These are phyloP conservation scores for Phalacrocorax pelagicus DNA, from an alignment of 2,113 vertebrate genomes.

Conservation along the genomic window DNA sequence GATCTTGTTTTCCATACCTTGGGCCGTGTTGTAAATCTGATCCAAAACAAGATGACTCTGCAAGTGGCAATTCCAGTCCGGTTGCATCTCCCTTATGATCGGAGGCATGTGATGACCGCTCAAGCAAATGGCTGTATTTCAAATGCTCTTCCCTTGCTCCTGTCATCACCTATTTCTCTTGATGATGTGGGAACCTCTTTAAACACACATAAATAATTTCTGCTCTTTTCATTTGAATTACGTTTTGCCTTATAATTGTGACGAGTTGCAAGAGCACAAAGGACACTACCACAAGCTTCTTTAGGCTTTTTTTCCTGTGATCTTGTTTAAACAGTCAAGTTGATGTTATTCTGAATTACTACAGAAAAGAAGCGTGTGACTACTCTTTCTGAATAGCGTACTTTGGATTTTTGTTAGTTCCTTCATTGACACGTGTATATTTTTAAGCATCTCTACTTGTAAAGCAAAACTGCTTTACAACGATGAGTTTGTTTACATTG, in stretches of 20 bases:
- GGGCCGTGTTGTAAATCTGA: not conserved
- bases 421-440: not conserved
- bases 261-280: not conserved
- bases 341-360: not conserved
- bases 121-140: not conserved
- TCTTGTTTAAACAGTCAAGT: not conserved
- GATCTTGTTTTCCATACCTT: not conserved
- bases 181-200: not conserved
- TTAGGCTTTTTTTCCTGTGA: not conserved
- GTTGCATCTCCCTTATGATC: not conserved
- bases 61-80: not conserved
- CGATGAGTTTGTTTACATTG: rapidly evolving
- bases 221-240: not conserved
- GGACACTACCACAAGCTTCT: not conserved
- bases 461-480: not conserved
- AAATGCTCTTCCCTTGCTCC: not conserved
- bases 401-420: not conserved
- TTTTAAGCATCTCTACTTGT: not conserved
- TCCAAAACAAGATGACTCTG: not conserved
- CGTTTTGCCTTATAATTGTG: rapidly evolving
- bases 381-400: rapidly evolving
- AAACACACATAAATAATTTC: not conserved
- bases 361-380: not conserved
- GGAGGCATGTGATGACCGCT: not conserved
- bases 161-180: not conserved